Evolutionary conservation across 2,888 invertebrate genomes (phyloP).

Genomic region (Beris morrisii): DNA sequence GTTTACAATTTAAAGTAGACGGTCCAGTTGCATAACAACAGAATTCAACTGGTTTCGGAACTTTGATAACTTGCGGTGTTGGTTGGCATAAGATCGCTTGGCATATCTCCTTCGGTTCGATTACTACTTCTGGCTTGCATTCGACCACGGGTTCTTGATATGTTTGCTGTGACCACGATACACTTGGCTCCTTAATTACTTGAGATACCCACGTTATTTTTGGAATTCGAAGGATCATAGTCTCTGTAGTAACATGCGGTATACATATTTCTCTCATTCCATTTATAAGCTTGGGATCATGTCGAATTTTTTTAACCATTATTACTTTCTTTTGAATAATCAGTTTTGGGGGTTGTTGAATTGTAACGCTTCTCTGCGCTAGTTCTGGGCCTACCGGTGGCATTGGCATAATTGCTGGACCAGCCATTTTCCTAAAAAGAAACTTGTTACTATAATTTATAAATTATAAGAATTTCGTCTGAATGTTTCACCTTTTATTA

Average conservation of each 20-base stretch:
- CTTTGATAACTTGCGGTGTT: constrained; percentile 50
- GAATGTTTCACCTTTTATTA: no score
- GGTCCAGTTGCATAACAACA: constrained; percentile 51
- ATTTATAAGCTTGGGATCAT: constrained; percentile 50
- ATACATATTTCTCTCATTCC: constrained; percentile 50
- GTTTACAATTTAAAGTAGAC: constrained; percentile 17
- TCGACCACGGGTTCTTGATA: constrained; percentile 52
- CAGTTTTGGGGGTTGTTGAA: constrained; percentile 51
- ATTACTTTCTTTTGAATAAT: constrained; percentile 52
- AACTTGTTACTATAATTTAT: no score
- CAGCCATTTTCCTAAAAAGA: no score
- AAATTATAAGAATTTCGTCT: no score
- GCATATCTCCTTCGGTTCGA: constrained; percentile 52
- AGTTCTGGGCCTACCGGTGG: constrained; percentile 8
- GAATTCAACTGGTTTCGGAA: constrained; percentile 51
- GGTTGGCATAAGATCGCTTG: constrained; percentile 52
- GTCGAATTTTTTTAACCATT: constrained; percentile 50
- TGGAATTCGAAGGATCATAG: constrained; percentile 50
- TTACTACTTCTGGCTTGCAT: constrained; percentile 51
- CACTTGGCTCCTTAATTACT: constrained; percentile 51
- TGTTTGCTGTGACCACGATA: constrained; percentile 50
- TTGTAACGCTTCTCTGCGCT: constrained; percentile 45
- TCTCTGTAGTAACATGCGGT: constrained; percentile 51
- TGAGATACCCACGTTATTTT: constrained; percentile 51
- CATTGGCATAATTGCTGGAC: neutral